These are phyloP conservation scores for Cygnus atratus DNA, from an alignment of 2,113 vertebrate species.

Conservation along the genomic window DNA sequence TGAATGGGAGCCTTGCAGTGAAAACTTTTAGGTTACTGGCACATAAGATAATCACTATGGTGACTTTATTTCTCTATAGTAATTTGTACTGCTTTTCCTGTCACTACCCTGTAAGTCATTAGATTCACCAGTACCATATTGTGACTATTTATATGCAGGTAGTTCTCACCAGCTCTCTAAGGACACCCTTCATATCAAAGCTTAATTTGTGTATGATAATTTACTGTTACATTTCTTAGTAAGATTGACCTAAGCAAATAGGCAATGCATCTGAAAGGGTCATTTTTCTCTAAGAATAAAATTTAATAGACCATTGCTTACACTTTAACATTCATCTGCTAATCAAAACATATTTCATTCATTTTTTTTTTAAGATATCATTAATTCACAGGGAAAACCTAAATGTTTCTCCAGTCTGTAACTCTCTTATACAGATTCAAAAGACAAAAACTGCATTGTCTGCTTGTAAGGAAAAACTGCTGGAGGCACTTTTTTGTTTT, in stretches of 20 bases:
- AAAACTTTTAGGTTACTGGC: background rate
- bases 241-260: conserved; percentile 30
- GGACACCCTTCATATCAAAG: conserved; percentile 31
- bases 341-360: conserved; percentile 42
- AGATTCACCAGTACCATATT: background rate
- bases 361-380: conserved; percentile 49
- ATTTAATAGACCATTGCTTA: conserved; percentile 3
- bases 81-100: background rate
- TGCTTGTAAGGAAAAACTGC: conserved; percentile 47
- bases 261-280: background rate
- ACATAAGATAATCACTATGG: background rate
- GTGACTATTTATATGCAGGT: conserved; percentile 27
- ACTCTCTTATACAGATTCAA: conserved; percentile 3
- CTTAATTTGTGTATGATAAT: conserved; percentile 54
- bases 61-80: conserved; percentile 5
- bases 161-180: conserved; percentile 21
- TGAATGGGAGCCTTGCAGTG: background rate
- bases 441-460: conserved; percentile 60
- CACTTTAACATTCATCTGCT: conserved; percentile 9
- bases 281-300: background rate
- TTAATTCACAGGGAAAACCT: conserved; percentile 45
- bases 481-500: conserved; percentile 56
- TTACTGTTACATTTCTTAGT: background rate
- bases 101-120: background rate
- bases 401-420: conserved; percentile 15